Base-by-base conservation (phyloP, 1,140 invertebrate genomes). In the Alviniconcha marisindica region DNA sequence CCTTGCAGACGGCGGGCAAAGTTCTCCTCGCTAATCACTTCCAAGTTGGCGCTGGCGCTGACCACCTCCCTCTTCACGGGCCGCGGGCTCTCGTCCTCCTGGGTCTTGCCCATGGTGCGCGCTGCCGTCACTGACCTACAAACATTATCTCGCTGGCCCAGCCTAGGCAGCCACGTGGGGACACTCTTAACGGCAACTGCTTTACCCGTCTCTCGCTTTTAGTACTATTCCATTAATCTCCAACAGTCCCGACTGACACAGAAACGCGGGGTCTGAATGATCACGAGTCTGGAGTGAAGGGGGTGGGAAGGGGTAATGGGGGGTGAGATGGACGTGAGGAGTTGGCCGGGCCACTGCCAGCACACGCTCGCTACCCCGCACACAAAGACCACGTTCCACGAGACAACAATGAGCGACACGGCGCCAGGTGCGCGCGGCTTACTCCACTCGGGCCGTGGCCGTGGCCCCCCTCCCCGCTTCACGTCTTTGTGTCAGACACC, bases 21-120 rank as follows among this genome's bases (percentile, higher is more conserved):
- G 42, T 83, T 88, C 81, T 91, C 90, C 56, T 89, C 85, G 71
- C 89, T 90, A 28, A 91, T 83, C 44, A 90, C 86, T 76, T 91
- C 90, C 38, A 90, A 73, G 48, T 86, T 88, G 28, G 89, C 87
- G 77, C 44, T 85, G 40, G 87, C 85, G 78, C 88, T 90, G 21
- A 90, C 90, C 28, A 88, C 87, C 80, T 88, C 89, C 24, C 89
- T 73, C 83, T 91, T 89, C 28, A 89, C 87, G 14, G 85, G 85
- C 31, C 82, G 56, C 28, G 38, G 42, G 36, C n/a, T 51, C 56
- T 86, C 80, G 56, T 71, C 81, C 10, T 84, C 85, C 33, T 81
- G 74, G 38, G 77, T 33, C 42, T 85, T 86, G 12, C 84, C 83
- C 83, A 83, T 86, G 44, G 18, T 0, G 0, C 24, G 10, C 28